phyloP scores from a whole-genome alignment of 2,113 vertebrate genomes.

The Castor canadensis region DNA sequence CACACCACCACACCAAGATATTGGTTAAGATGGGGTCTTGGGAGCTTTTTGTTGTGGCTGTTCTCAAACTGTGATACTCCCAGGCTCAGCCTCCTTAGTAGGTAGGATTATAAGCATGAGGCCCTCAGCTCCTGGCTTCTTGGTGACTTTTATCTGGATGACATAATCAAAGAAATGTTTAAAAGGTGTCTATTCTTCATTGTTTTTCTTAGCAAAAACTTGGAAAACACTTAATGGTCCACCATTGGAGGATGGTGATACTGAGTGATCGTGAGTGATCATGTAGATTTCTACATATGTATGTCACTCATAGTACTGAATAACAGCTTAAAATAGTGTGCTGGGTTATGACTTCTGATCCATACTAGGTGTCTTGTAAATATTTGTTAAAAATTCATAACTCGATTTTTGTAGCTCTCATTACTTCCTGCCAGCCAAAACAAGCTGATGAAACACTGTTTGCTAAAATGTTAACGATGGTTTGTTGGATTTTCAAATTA shows the following conservation, averaged over 20 bases:
- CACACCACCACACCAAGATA: too few relatives aligned
- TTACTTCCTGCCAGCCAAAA: neutral
- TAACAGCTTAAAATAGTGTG: neutral
- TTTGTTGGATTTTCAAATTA: too few relatives aligned
- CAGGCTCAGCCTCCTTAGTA: too few relatives aligned
- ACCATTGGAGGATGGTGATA: neutral
- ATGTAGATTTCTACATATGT: neutral
- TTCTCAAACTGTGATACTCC: too few relatives aligned
- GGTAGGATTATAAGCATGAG: too few relatives aligned
- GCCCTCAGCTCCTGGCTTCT: too few relatives aligned
- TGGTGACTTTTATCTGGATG: slow-evolving; percentile 29
- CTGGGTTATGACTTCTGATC: neutral
- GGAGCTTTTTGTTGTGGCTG: too few relatives aligned
- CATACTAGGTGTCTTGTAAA: neutral
- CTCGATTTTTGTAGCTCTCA: neutral
- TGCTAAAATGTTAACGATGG: neutral
- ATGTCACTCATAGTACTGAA: neutral
- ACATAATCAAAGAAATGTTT: neutral
- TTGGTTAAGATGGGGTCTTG: too few relatives aligned
- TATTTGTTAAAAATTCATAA: slow-evolving; percentile 19
- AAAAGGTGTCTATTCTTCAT: neutral
- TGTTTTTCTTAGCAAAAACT: neutral
- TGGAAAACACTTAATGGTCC: neutral
- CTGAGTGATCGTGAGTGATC: neutral
- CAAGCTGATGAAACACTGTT: neutral